phyloP scores from a whole-genome alignment of 2,797 vertebrate genomes.

The Oreonectes daqikongensis region DNA sequence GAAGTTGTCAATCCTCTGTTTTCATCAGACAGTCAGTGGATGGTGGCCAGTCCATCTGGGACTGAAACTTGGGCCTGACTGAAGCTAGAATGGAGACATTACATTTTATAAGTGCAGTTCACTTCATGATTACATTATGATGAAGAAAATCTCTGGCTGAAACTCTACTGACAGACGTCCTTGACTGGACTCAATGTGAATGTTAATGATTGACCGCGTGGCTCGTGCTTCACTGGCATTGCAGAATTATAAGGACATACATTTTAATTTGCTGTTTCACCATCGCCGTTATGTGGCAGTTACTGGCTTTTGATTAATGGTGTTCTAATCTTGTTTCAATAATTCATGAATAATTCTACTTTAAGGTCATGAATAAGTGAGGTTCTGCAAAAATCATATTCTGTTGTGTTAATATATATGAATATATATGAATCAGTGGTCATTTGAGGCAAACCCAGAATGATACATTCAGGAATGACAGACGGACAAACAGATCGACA shows the following conservation, averaged over 20 bases:
- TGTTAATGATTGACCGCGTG: constrained; percentile 63
- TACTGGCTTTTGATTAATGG: constrained; percentile 74
- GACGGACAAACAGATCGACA: neutral
- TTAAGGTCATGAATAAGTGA: constrained; percentile 67
- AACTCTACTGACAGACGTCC: constrained; percentile 36
- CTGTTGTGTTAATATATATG: constrained; percentile 60
- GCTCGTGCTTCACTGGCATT: constrained; percentile 57
- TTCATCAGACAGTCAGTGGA: neutral
- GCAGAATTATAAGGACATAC: constrained; percentile 72
- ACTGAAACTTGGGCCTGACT: neutral
- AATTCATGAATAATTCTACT: constrained; percentile 74
- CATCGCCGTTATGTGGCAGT: constrained; percentile 61
- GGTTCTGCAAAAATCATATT: constrained; percentile 62
- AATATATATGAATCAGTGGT: constrained; percentile 9
- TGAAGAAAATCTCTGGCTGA: constrained; percentile 53
- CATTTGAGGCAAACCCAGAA: neutral
- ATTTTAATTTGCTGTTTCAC: constrained; percentile 70
- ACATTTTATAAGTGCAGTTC: constrained; percentile 1
- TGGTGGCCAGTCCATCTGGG: neutral
- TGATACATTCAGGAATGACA: neutral
- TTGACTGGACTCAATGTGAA: constrained; percentile 53
- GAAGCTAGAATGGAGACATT: constrained; percentile 7
- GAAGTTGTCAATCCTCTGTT: too few relatives aligned
- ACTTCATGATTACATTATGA: constrained; percentile 13
- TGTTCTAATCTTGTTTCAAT: constrained; percentile 68